Base-by-base conservation (phyloP, 2,888 invertebrate genomes). In the Vesta saturnalis region DNA sequence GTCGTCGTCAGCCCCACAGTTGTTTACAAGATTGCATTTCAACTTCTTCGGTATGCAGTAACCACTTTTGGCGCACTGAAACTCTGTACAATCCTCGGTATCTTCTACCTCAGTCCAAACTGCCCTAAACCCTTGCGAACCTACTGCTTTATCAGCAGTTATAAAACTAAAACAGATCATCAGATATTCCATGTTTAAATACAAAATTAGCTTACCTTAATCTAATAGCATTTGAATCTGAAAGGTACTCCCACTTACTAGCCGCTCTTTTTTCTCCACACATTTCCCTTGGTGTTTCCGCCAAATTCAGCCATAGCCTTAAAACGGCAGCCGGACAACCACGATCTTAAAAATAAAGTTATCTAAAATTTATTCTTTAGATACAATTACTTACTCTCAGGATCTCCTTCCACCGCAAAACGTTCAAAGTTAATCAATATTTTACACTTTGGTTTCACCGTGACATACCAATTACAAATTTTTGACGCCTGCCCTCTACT, bases 401-500 rank as follows among this genome's bases (percentile, higher is more conserved):
- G 94, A 82, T 95, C 94, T 74, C 99, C 99, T 85, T 99, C 99
- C 66, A 99, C 93, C 63, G 94, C 93, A 82, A 99, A 97, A 74
- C 90, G 89, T 81, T 95, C 93, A 83, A 99, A 95, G 84, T 95
- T 93, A 80, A 99, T 89, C 82, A 98, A 89, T 78, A 99, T 91
- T 81, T 92, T 91, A 83, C 95, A 94, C 77, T 92, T 92, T 30
- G 93, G 92, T 75, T 93, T 89, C 69, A 95, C 96, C 72, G 90
- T 92, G 81, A 99, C 94, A 83, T 93, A 94, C 99, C 99, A 99
- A 85, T 98, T 96, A 86, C 99, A 99, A 72, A 94, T 94, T 83
- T 93, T 92, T 74, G 94, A 94, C 58, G 95, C 92, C 75, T 92
- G 87, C 62, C 92, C 92, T 74, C 90, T 89, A 52, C 90, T 86